phyloP scores from a whole-genome alignment of 2,888 invertebrate species.

The Belgica antarctica region DNA sequence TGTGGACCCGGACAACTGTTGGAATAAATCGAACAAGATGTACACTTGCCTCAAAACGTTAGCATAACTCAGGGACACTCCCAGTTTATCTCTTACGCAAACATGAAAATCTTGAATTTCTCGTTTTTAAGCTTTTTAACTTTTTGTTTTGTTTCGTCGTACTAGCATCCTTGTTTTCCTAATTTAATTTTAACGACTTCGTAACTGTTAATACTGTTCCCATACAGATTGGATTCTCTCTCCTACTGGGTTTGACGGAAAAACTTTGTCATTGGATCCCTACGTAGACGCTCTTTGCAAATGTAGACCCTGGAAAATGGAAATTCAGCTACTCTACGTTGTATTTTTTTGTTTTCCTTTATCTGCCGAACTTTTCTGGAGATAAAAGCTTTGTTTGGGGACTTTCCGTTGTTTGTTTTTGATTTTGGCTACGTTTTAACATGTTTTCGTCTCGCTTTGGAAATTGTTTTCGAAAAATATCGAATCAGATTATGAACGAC shows the following conservation, averaged over 20 bases:
- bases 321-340: neutral
- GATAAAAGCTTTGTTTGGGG: neutral
- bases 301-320: neutral
- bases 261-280: neutral
- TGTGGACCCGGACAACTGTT: too few species aligned
- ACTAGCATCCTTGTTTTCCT: slow-evolving; percentile 31
- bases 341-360: neutral
- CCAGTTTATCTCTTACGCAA: neutral
- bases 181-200: slow-evolving; percentile 40
- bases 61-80: too few species aligned
- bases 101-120: neutral
- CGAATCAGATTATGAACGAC: slow-evolving; percentile 5
- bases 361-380: neutral
- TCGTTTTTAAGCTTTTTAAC: neutral
- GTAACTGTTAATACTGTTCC: slow-evolving; percentile 13
- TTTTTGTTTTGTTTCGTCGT: neutral
- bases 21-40: too few species aligned
- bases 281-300: neutral
- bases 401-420: neutral
- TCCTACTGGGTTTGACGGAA: neutral
- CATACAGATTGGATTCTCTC: too few species aligned
- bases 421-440: neutral
- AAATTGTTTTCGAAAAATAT: slow-evolving; percentile 11
- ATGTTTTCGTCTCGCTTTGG: neutral
- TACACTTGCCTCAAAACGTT: too few species aligned